phyloP scores from a whole-genome alignment of 2,113 vertebrate genomes.

The Xerus inauris region DNA sequence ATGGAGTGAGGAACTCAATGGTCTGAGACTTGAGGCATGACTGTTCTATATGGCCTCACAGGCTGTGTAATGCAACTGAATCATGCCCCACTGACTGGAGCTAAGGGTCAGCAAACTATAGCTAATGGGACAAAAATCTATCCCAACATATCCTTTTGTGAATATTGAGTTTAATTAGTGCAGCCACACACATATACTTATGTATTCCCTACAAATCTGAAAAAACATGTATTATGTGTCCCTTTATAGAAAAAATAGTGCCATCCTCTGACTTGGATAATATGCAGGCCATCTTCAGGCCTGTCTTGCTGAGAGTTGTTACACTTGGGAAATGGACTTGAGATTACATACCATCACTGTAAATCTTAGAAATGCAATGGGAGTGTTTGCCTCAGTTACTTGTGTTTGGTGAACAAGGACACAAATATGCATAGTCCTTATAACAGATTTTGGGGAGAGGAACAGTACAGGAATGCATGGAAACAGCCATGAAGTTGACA shows the following conservation, averaged over 20 bases:
- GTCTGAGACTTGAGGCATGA: neutral
- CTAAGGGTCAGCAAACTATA: neutral
- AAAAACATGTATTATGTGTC: constrained; percentile 5
- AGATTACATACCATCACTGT: neutral
- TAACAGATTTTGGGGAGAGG: neutral
- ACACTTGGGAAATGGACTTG: neutral
- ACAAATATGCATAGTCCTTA: neutral
- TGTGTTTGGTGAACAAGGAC: neutral
- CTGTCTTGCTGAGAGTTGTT: neutral
- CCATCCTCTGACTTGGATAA: neutral
- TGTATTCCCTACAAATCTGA: neutral
- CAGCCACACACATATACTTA: neutral
- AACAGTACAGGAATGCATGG: neutral
- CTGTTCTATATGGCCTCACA: neutral
- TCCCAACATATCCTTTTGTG: neutral
- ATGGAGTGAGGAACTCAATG: neutral
- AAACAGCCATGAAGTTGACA: neutral
- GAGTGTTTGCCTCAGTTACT: neutral
- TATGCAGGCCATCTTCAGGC: neutral
- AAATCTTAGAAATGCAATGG: constrained; percentile 7
- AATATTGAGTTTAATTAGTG: neutral
- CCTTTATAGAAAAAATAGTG: neutral
- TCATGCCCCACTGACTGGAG: neutral
- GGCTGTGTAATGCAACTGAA: neutral
- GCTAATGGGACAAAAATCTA: neutral